Percentiles rank a stretch among this genome's conserved stretches.
These are phyloP conservation scores for Amphiprion clarkii DNA, from an alignment of 2,797 vertebrate genomes.

Conservation along the genomic window DNA sequence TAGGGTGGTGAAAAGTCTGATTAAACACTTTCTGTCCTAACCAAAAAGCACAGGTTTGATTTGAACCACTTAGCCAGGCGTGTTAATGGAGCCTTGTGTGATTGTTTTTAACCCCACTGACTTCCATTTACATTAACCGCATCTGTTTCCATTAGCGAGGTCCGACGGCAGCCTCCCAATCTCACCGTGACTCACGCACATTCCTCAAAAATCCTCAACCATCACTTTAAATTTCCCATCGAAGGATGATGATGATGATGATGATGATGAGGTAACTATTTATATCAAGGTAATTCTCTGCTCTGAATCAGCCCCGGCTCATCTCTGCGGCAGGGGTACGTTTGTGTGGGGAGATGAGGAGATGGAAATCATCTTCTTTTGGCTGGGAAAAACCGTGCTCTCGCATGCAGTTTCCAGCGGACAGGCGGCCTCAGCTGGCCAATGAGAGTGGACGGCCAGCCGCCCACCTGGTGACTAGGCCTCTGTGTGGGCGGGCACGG, in stretches of 20 bases:
- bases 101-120: conserved; percentile 37
- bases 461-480: conserved; percentile 76
- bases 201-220: conserved; percentile 32
- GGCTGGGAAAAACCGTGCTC: conserved; percentile 49
- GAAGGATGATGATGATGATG: conserved; percentile 15
- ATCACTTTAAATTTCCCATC: conserved; percentile 52
- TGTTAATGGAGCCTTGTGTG: conserved; percentile 24
- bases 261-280: conserved; percentile 64
- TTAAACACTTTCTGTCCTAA: conserved; percentile 33
- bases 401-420: conserved; percentile 53
- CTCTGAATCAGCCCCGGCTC: conserved; percentile 61
- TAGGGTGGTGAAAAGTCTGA: conserved; percentile 19
- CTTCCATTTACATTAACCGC: conserved; percentile 21
- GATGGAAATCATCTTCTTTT: conserved; percentile 64
- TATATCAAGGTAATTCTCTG: conserved; percentile 65
- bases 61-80: conserved; percentile 28
- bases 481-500: conserved; percentile 65
- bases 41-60: conserved; percentile 13
- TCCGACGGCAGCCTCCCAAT: conserved; percentile 30
- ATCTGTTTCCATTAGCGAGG: conserved; percentile 3
- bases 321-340: conserved; percentile 31
- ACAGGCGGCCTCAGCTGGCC: conserved; percentile 61
- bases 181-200: conserved; percentile 43
- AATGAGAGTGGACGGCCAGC: conserved; percentile 62
- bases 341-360: conserved; percentile 53